Percentiles rank a stretch among this genome's conserved stretches.
Conservation (phyloP, 2,888 invertebrate genomes). For the Nesidiocoris tenuis region DNA sequence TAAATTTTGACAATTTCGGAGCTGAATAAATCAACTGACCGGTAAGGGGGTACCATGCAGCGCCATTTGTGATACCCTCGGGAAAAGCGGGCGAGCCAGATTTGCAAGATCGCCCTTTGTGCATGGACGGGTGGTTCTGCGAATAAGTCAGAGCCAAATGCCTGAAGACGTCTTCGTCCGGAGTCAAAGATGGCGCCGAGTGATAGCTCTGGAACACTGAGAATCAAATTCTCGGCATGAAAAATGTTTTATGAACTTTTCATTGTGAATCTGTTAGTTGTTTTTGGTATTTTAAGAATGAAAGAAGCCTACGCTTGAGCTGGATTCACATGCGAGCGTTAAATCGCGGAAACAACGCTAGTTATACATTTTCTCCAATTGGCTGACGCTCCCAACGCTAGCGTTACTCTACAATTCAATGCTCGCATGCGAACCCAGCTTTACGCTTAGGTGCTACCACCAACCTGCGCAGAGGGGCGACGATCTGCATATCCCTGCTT, state of each 20-base stretch:
- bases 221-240: not conserved
- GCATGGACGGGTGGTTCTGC: constrained; percentile 62
- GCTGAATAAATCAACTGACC: constrained; percentile 54
- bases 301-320: too few relatives aligned
- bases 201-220: constrained; percentile 82
- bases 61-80: constrained; percentile 68
- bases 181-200: constrained; percentile 63
- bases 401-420: too few relatives aligned
- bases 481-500: constrained; percentile 58
- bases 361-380: too few relatives aligned
- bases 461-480: constrained; percentile 58
- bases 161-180: constrained; percentile 66
- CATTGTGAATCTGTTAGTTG: not conserved
- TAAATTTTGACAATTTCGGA: not conserved
- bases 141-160: constrained; percentile 62
- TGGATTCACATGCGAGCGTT: too few relatives aligned
- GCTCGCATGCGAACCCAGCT: too few relatives aligned
- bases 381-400: too few relatives aligned
- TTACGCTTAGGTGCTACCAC: too few relatives aligned
- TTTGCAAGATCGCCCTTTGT: constrained; percentile 58
- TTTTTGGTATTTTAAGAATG: not conserved
- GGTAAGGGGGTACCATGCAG: constrained; percentile 62
- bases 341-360: too few relatives aligned
- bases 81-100: constrained; percentile 56
- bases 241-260: too few relatives aligned